Base-by-base conservation (phyloP, 1,140 invertebrate species). In the Sesamia nonagrioides region DNA sequence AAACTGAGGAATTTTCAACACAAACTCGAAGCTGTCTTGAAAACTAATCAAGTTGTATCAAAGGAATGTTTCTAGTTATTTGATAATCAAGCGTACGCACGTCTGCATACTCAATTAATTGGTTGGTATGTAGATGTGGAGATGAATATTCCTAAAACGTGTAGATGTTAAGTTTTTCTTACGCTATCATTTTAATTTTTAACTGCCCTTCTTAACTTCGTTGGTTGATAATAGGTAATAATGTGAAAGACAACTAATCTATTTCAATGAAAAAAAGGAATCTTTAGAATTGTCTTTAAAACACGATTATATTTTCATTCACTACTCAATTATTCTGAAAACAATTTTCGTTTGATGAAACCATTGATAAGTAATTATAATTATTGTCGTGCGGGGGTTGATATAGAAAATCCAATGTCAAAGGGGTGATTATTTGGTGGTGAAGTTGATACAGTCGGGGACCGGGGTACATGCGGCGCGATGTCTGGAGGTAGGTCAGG, bases 401-500 rank as follows among this genome's bases (percentile, higher is more conserved):
- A 0, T 13, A 37, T 15, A 0, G 1, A 2, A 37, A n/a, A 33
- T 7, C n/a, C 15, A 15, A 0, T n/a, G 7, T 37, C 15, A 15
- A 27, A 33, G 13, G 9, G 18, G 45, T 45, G 15, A 50, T 58
- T 5, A 33, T 45, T 21, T 13, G 71, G 40, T 54, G 66, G 56
- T 78, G 50, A 2, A 40, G 17, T 17, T n/a, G 61, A 45, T 72
- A 66, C 60, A 71, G n/a, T 61, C 42, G 27, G 42, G 42, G 42
- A 11, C 42, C 73, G 80, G 78, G 84, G 83, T 71, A 86, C 84
- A 63, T 82, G 81, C 68, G 69, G 40, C 78, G 88, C 84, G 80
- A 80, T 79, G 63, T 81, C 92, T 94, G 92, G 88, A 90, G 91
- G 92, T 94, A 94, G 92, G 92, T 94, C 92, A 94, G 91, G 92